phyloP scores from a whole-genome alignment of 2,113 vertebrate genomes.

The Agelaius phoeniceus region DNA sequence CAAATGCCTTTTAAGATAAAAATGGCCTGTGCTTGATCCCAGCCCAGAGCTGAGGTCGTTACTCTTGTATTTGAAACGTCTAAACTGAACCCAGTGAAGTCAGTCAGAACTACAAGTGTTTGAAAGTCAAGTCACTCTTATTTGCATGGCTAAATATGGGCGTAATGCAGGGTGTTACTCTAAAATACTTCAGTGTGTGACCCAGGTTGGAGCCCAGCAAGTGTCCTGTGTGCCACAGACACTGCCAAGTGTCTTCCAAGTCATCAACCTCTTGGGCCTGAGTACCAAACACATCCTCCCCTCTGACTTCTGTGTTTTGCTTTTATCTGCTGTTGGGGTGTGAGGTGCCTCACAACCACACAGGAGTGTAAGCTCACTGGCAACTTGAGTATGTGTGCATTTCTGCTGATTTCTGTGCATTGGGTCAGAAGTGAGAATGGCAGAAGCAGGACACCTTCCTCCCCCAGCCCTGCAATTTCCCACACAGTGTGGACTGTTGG shows the following conservation, averaged over 20 bases:
- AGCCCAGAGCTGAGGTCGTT: background rate
- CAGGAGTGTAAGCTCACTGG: background rate
- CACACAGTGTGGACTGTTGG: no score
- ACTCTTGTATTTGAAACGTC: background rate
- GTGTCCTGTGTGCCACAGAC: background rate
- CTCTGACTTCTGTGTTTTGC: background rate
- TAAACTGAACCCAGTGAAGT: background rate
- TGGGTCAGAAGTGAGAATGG: background rate
- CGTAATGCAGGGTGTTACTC: background rate
- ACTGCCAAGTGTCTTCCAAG: background rate
- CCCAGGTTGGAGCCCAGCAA: background rate
- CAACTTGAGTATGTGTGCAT: background rate
- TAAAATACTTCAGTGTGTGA: background rate
- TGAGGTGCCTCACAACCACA: accelerated
- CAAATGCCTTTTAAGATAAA: slow-evolving; percentile 62
- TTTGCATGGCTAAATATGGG: slow-evolving; percentile 50
- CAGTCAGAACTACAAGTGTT: background rate
- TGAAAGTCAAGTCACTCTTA: background rate
- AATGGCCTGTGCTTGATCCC: background rate
- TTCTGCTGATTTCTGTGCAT: background rate
- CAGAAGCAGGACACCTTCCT: background rate
- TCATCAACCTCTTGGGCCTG: background rate
- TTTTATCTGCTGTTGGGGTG: background rate
- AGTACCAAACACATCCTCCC: background rate
- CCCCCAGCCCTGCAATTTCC: accelerated